Percentiles rank a stretch among this genome's conserved stretches.
Conservation (phyloP, 2,113 vertebrate species). For the Pithys albifrons region DNA sequence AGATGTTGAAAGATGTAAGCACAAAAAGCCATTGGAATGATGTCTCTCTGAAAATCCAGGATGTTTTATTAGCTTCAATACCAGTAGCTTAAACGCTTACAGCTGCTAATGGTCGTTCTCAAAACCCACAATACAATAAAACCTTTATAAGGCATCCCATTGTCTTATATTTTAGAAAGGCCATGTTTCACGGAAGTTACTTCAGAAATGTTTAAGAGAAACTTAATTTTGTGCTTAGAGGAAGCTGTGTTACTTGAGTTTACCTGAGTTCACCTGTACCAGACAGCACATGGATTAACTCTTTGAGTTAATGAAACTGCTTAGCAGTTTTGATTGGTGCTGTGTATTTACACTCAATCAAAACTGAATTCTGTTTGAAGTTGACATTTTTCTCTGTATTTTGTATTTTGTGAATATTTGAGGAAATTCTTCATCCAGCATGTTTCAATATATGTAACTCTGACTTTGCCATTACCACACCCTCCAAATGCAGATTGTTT, state of each 20-base stretch:
- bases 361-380: neutral
- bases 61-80: neutral
- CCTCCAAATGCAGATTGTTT: slow-evolving; percentile 1
- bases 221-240: neutral
- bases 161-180: neutral
- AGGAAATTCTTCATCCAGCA: neutral
- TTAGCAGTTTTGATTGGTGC: neutral
- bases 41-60: neutral
- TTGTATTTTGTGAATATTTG: neutral
- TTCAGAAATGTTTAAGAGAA: neutral
- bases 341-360: neutral
- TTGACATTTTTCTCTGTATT: neutral
- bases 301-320: neutral
- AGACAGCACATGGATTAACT: neutral
- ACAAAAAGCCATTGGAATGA: neutral
- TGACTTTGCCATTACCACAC: neutral
- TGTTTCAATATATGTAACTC: neutral
- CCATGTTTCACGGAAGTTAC: neutral
- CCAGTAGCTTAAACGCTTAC: neutral
- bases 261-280: neutral
- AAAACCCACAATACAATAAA: neutral
- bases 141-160: neutral
- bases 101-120: neutral
- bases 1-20: neutral
- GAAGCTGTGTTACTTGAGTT: neutral